Evolutionary conservation across 2,888 invertebrate species (phyloP), one percentile per base, ranked within the genome.

Genomic region (Idaea dimidiata): DNA sequence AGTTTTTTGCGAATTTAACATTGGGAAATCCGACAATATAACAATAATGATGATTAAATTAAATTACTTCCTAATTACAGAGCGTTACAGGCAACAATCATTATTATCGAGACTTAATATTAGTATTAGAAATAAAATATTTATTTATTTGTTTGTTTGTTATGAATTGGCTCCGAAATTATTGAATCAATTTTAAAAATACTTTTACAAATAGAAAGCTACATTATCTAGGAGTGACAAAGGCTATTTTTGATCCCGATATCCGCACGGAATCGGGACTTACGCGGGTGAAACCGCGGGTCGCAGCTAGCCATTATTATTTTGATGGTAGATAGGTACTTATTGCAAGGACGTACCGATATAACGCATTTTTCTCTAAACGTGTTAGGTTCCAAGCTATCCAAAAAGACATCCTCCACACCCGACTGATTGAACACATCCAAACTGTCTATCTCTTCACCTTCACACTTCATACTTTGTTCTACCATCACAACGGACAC

Each of bases 381-480:
- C 1, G 77, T 72, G 59, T 73, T 80, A 5, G 89, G 89, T 67
- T 92, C 92, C 72, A 92, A 80, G 57, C 92, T 92, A 68, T 92
- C 92, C 72, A 90, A 75, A 69, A 85, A 91, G 54, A 83, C 71
- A 72, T 90, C 91, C 57, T 80, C 81, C 54, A 72, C 68, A 43
- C 66, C 72, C 16, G 80, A 73, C 60, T 84, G 84, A 63, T 74
- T 74, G 64, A 87, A 88, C 73, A 90, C 84, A 71, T 91, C 89
- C 75, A 91, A 80, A 74, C 91, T 90, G 64, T 91, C 91, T 53
- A 80, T 77, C 71, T 86, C 89, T 60, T 86, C 84, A 32, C 86
- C 87, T 59, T 87, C 87, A 60, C 81, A 81, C 72, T 82, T 85
- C 86, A 90, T 82, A 68, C 77, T 83, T 71, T 79, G 81, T 75